Evolutionary conservation across 1,140 invertebrate species (phyloP).

Genomic region (Orius insidiosus): DNA sequence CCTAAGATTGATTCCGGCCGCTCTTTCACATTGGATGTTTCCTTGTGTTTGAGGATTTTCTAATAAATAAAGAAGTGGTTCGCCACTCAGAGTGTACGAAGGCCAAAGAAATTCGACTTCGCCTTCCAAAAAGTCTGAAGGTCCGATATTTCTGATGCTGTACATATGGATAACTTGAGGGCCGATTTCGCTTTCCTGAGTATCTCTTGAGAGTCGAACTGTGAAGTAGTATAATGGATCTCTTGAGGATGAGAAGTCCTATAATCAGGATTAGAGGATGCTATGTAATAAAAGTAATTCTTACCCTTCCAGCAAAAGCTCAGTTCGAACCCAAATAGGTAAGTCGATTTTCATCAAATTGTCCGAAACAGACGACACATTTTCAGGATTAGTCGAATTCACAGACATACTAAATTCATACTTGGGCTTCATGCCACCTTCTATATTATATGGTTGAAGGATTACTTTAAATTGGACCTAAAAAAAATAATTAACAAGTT

Average conservation of each 20-base stretch:
- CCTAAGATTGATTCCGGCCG: constrained; percentile 37
- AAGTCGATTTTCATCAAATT: constrained; percentile 45
- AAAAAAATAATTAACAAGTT: too few species aligned
- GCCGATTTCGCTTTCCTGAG: constrained; percentile 58
- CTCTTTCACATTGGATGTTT: constrained; percentile 47
- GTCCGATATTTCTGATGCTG: constrained; percentile 65
- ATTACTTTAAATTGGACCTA: constrained; percentile 54
- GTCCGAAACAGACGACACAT: constrained; percentile 33
- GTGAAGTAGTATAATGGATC: constrained; percentile 54
- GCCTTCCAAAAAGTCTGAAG: constrained; percentile 57
- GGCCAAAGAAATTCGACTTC: constrained; percentile 72
- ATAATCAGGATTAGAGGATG: constrained; percentile 19
- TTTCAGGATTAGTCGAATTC: constrained; percentile 69
- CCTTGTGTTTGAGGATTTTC: constrained; percentile 63
- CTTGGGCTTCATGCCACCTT: constrained; percentile 36
- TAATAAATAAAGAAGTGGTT: constrained; percentile 68
- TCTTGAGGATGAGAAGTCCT: constrained; percentile 52
- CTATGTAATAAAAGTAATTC: constrained; percentile 7
- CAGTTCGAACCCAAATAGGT: constrained; percentile 57
- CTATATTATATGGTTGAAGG: constrained; percentile 48
- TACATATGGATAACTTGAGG: constrained; percentile 73
- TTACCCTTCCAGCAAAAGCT: constrained; percentile 52
- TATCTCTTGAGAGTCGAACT: constrained; percentile 40
- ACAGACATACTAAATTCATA: constrained; percentile 59
- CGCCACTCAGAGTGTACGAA: constrained; percentile 49